phyloP scores from a whole-genome alignment of 2,888 invertebrate species.

The Saturnia pavonia region DNA sequence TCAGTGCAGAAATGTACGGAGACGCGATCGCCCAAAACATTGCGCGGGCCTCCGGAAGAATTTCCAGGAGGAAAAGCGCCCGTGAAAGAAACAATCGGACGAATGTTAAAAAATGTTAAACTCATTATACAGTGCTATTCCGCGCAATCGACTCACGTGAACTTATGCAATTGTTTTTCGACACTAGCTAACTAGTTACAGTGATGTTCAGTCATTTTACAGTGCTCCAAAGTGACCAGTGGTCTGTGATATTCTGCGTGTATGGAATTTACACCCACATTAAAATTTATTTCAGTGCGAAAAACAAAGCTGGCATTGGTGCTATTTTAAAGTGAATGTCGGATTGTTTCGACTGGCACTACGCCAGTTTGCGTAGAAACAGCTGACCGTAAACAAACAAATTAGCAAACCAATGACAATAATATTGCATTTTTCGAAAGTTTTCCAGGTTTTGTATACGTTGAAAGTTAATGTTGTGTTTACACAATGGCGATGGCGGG shows the following conservation, averaged over 20 bases:
- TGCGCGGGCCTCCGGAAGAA: slow-evolving; percentile 55
- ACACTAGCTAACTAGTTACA: slow-evolving; percentile 55
- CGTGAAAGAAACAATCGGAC: slow-evolving; percentile 23
- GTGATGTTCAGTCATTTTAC: slow-evolving; percentile 65
- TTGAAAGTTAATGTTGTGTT: slow-evolving; percentile 36
- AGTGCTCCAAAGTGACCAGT: slow-evolving; percentile 57
- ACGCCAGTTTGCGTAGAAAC: slow-evolving; percentile 65
- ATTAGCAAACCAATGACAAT: slow-evolving; percentile 54
- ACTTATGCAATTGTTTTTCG: slow-evolving; percentile 68
- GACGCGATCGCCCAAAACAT: slow-evolving; percentile 68
- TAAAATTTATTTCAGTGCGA: slow-evolving; percentile 51
- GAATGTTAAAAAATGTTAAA: slow-evolving; percentile 60
- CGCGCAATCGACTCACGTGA: slow-evolving; percentile 60
- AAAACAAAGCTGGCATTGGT: slow-evolving; percentile 80
- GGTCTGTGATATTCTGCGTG: slow-evolving; percentile 34
- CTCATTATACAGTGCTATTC: slow-evolving; percentile 66
- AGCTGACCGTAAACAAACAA: slow-evolving; percentile 80
- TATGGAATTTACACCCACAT: slow-evolving; percentile 27
- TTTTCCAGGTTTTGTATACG: slow-evolving; percentile 37
- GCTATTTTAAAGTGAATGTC: slow-evolving; percentile 73
- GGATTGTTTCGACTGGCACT: slow-evolving; percentile 65
- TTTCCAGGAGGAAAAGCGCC: slow-evolving; percentile 45
- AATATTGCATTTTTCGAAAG: slow-evolving; percentile 45
- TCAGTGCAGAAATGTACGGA: slow-evolving; percentile 79
- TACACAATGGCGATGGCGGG: slow-evolving; percentile 69